These are phyloP conservation scores for Octomys mimax DNA, from an alignment of 2,797 vertebrate genomes.

Conservation along the genomic window DNA sequence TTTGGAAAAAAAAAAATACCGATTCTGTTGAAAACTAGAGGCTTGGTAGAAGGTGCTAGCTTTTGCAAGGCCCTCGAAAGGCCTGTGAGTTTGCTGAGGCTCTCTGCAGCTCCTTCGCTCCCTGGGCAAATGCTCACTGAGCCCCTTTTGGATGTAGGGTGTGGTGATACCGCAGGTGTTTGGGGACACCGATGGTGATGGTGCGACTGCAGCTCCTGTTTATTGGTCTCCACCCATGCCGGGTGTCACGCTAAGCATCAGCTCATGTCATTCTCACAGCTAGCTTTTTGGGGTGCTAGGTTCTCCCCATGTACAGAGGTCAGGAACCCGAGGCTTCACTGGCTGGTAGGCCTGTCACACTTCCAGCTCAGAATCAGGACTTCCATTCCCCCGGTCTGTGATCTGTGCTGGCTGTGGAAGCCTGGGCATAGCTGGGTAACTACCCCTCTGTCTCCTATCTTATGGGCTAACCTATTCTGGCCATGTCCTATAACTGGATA, in stretches of 20 bases:
- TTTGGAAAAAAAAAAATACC: background rate
- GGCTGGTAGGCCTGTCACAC: background rate
- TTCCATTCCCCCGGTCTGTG: background rate
- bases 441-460: rapidly evolving
- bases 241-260: background rate
- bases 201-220: background rate
- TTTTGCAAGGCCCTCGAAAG: background rate
- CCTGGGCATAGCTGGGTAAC: background rate
- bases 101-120: background rate
- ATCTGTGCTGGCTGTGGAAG: background rate
- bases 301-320: background rate
- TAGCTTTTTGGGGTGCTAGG: background rate
- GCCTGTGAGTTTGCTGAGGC: rapidly evolving
- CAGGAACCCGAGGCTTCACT: background rate
- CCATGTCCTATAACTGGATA: rapidly evolving
- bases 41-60: background rate
- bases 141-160: background rate
- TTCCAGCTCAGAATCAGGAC: background rate
- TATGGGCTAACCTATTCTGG: background rate
- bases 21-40: background rate
- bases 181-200: rapidly evolving
- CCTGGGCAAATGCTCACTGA: too few relatives aligned
- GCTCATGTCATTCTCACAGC: background rate
- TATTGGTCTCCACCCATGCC: too few relatives aligned
- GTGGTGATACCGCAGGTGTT: rapidly evolving